A percentile compares a stretch with the other conserved stretches of the same genome.
phyloP scores from a whole-genome alignment of 23 tunicate genomes.

The Halocynthia aurantium region DNA sequence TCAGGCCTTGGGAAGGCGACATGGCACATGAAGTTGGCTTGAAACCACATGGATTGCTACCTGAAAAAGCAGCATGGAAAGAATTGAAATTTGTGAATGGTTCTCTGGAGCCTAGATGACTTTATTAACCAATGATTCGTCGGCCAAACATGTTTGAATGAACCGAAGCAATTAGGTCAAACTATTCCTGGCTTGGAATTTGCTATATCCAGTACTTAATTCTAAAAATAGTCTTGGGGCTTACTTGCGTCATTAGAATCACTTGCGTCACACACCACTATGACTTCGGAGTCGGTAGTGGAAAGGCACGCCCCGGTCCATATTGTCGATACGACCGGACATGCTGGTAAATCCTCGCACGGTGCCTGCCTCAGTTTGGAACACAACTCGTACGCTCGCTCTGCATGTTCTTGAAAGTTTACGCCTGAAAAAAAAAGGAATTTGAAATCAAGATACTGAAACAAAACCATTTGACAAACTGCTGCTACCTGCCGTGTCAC shows the following conservation, averaged over 20 bases:
- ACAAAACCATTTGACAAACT: not conserved
- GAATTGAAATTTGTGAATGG: not conserved
- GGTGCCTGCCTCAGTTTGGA: slow-evolving; percentile 11
- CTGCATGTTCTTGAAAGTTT: slow-evolving; percentile 19
- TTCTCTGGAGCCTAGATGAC: not conserved
- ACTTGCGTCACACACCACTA: not conserved
- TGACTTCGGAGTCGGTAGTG: not conserved
- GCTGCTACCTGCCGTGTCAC: slow-evolving; percentile 1
- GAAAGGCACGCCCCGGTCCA: slow-evolving; percentile 8
- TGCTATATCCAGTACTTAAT: not conserved
- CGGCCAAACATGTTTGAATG: too few relatives aligned
- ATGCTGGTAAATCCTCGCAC: slow-evolving; percentile 15
- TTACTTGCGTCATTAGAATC: slow-evolving; percentile 5
- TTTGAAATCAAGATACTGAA: not conserved
- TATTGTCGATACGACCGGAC: slow-evolving; percentile 4
- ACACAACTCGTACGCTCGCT: slow-evolving; percentile 1
- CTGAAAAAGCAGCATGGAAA: not conserved
- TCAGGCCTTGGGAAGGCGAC: slow-evolving; percentile 22
- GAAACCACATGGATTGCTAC: not conserved
- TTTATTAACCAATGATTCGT: not conserved
- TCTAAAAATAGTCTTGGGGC: not conserved
- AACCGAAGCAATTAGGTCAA: too few relatives aligned
- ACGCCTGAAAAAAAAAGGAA: not conserved
- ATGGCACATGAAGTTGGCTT: slow-evolving; percentile 3
- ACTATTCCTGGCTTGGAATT: too few relatives aligned